These are phyloP conservation scores for Charanyca ferruginea DNA, from an alignment of 2,888 invertebrate species.

Conservation along the genomic window DNA sequence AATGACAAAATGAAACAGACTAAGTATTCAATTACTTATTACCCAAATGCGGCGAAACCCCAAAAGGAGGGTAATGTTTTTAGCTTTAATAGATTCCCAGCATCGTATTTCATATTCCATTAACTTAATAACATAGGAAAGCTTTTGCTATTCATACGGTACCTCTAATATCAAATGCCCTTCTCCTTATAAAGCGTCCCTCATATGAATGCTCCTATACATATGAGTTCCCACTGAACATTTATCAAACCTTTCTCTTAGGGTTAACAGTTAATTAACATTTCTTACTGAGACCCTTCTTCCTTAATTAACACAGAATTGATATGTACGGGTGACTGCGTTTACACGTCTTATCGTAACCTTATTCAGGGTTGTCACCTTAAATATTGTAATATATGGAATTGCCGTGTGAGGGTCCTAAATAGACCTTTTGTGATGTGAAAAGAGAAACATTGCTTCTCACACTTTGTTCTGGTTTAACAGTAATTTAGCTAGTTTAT, in stretches of 20 bases:
- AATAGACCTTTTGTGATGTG: slow-evolving; percentile 18
- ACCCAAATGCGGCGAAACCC: background rate
- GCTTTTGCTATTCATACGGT: background rate
- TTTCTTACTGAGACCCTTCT: slow-evolving; percentile 34
- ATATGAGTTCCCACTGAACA: slow-evolving; percentile 17
- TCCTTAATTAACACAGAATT: slow-evolving; percentile 51
- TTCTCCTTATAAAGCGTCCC: slow-evolving; percentile 4
- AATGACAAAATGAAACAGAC: too few species aligned
- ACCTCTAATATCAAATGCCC: slow-evolving; percentile 4
- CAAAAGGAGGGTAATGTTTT: background rate
- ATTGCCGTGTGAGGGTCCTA: slow-evolving; percentile 2
- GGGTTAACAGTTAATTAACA: slow-evolving; percentile 36
- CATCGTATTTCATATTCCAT: background rate
- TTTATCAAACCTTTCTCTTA: slow-evolving; percentile 37
- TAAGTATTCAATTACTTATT: background rate
- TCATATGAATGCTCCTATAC: slow-evolving; percentile 21
- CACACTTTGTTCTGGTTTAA: too few species aligned
- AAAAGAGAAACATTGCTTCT: too few species aligned
- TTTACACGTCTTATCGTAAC: slow-evolving; percentile 26
- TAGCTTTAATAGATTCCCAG: background rate
- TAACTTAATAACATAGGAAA: slow-evolving; percentile 17
- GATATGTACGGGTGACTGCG: slow-evolving; percentile 47
- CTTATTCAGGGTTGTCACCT: slow-evolving; percentile 12
- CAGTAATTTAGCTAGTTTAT: too few species aligned
- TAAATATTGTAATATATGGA: slow-evolving; percentile 31